Base-by-base conservation (phyloP, 1,140 invertebrate genomes). In the Musca vetustissima region DNA sequence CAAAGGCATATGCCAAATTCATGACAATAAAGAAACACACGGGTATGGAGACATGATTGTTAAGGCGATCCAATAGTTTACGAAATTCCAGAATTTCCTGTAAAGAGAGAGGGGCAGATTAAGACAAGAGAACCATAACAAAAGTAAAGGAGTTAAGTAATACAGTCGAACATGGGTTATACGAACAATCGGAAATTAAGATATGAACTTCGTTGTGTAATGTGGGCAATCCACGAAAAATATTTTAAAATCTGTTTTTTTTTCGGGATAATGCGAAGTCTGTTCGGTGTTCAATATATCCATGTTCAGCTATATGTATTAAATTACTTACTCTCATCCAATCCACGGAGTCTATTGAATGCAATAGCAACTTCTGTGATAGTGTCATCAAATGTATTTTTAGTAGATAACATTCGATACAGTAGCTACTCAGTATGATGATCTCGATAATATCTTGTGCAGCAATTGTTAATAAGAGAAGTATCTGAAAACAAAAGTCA, bases 381-480 rank as follows among this genome's bases (percentile, higher is more conserved):
- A 93, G 77, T 73, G 90, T 90, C 70, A 88, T 85, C 11, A 92
- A 83, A 78, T 92, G 90, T 2, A 89, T 88, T 64, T 89, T 87
- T 50, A 93, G 76, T 65, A 93, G 82, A 80, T 92, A 90, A n/a
- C 89, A 90, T 83, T 93, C 91, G 13, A 93, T 84, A 72, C 90
- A 92, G 73, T 92, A 93, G 82, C 90, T 92, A 2, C 89, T 90
- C 67, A 93, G 88, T 66, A 93, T 87, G 13, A 90, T 91, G 4
- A 90, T 89, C 78, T 93, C 90, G 25, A 92, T 87, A 81, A 92
- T 86, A 78, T 93, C 91, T 72, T 93, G 91, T 79, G 89, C 89
- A 50, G 92, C 77, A 25, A 90, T 91, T 65, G 89, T 90, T 19
- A 89, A 73, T 43, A 91, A 85, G 24, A 93, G 76, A 24, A 90